Evolutionary conservation across 2,888 invertebrate species (phyloP).

Genomic region (Allygus modestus): DNA sequence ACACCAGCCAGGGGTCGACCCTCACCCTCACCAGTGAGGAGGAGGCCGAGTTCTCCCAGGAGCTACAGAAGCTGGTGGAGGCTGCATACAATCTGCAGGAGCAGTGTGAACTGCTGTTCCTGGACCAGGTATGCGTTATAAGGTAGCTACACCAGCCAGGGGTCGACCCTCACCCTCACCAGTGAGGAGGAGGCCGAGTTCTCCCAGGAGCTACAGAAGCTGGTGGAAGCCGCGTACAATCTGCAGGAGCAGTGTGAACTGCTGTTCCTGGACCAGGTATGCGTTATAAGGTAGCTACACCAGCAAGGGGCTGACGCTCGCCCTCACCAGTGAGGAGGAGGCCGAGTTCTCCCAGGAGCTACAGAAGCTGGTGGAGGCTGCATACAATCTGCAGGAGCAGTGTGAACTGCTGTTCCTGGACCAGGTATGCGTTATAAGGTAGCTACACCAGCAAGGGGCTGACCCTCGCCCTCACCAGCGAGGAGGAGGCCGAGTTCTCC

Average conservation of each 20-base stretch:
- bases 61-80: slow-evolving; percentile 84
- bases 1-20: slow-evolving; percentile 79
- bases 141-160: slow-evolving; percentile 81
- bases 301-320: slow-evolving; percentile 79
- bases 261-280: slow-evolving; percentile 86
- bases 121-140: slow-evolving; percentile 81
- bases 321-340: slow-evolving; percentile 91
- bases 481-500: slow-evolving; percentile 92
- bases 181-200: slow-evolving; percentile 94
- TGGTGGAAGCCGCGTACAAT: slow-evolving; percentile 79
- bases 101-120: slow-evolving; percentile 90
- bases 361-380: slow-evolving; percentile 81
- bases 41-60: slow-evolving; percentile 90
- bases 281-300: too few relatives aligned
- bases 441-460: slow-evolving; percentile 80
- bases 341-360: slow-evolving; percentile 91
- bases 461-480: slow-evolving; percentile 85
- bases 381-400: slow-evolving; percentile 80
- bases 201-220: slow-evolving; percentile 87
- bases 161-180: slow-evolving; percentile 82
- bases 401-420: slow-evolving; percentile 93
- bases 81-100: slow-evolving; percentile 79
- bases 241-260: slow-evolving; percentile 86
- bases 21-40: slow-evolving; percentile 89
- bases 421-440: slow-evolving; percentile 76